phyloP scores from a whole-genome alignment of 1,140 invertebrate genomes.

The Planococcus citri region DNA sequence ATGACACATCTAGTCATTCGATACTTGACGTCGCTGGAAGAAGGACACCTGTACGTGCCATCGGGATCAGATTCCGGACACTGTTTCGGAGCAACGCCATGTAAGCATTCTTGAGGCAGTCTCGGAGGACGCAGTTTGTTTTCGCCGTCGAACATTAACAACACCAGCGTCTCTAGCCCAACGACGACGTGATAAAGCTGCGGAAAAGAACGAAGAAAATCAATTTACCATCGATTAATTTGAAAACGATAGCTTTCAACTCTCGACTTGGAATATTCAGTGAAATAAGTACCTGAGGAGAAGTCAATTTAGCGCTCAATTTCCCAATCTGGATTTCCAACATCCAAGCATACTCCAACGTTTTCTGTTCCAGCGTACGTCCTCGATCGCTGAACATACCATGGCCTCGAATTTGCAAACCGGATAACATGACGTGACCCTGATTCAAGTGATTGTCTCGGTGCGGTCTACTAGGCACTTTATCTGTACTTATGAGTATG shows the following conservation, averaged over 20 bases:
- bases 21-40: conserved; percentile 86
- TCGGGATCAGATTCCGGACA: conserved; percentile 60
- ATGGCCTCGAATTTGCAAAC: conserved; percentile 81
- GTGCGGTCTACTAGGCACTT: conserved; percentile 35
- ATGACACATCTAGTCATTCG: conserved; percentile 80
- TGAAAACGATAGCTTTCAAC: neutral
- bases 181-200: conserved; percentile 71
- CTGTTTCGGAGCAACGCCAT: conserved; percentile 59
- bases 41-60: conserved; percentile 53
- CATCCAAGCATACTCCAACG: conserved; percentile 92
- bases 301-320: conserved; percentile 61
- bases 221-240: neutral
- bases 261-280: too few species aligned
- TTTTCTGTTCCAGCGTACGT: conserved; percentile 78
- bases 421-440: conserved; percentile 79
- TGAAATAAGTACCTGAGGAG: conserved; percentile 51
- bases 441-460: conserved; percentile 68
- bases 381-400: conserved; percentile 94
- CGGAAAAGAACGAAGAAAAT: conserved; percentile 25
- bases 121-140: conserved; percentile 70
- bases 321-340: conserved; percentile 72
- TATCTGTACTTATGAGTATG: conserved; percentile 64
- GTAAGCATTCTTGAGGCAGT: conserved; percentile 68
- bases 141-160: conserved; percentile 76
- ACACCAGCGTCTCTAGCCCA: conserved; percentile 75